Base-by-base conservation (phyloP, 2,797 vertebrate species). In the Numenius phaeopus region DNA sequence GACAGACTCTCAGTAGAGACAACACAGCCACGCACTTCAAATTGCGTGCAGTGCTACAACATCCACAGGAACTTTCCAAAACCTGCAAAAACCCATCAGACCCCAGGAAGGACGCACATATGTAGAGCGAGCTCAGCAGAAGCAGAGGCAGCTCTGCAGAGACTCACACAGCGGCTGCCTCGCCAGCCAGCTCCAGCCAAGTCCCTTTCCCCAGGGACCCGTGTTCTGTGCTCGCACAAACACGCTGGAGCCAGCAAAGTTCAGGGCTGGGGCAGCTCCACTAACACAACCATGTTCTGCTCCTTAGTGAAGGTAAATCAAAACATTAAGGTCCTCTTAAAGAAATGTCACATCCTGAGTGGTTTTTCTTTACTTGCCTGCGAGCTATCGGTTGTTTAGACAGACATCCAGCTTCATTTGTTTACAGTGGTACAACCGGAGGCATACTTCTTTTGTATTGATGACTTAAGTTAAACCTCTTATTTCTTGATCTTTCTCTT, bases 381-480 rank as follows among this genome's bases (percentile, higher is more conserved):
- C 1, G 0, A 78, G 71, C 84, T 65, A 16, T 22, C 0, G 0
- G 42, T 54, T 69, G 37, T 77, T 78, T 39, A 87, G 88, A 79
- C 70, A 88, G 54, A 29, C n/a, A 73, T 37, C 19, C 72, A 58
- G 59, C 64, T 65, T 57, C 50, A 37, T 69, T 69, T 87, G 75
- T 84, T 94, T 83, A 82, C 83, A 80, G 26, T 2, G 6, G 40
- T 44, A 73, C 47, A 69, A 61, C 40, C 5, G 0, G 34, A 46
- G 46, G 78, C 40, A 8, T 57, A 77, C 65, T 77, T 83, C 75
- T 50, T 89, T 84, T 49, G 27, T 61, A 85, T 39, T 61, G 77
- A 87, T 78, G 87, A 65, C 37, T 87, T 21, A 37, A 87, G 55
- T 66, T 61, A 94, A 89, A 79, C 49, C 87, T 88, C 80, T 87